phyloP scores from a whole-genome alignment of 2,888 invertebrate genomes.

The Tortrix viridana region DNA sequence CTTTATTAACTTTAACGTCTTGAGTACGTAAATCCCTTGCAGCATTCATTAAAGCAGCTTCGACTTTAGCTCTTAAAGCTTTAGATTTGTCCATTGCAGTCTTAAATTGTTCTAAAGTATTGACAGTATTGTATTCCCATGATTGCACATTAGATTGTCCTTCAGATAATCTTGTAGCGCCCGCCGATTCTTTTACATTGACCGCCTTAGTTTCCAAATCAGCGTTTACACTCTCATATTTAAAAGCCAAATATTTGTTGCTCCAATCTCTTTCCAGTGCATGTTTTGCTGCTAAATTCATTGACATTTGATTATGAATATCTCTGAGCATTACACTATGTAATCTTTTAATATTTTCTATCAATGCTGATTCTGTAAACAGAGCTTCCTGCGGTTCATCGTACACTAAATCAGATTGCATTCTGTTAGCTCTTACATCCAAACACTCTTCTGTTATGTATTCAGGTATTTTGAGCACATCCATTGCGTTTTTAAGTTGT shows the following conservation, averaged over 20 bases:
- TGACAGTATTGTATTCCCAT: slow-evolving; percentile 92
- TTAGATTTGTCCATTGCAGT: slow-evolving; percentile 89
- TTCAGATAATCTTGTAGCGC: slow-evolving; percentile 90
- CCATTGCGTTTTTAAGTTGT: slow-evolving; percentile 76
- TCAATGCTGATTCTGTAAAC: slow-evolving; percentile 88
- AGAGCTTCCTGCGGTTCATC: slow-evolving; percentile 91
- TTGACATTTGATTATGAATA: slow-evolving; percentile 87
- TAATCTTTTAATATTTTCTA: slow-evolving; percentile 87
- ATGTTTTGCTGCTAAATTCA: slow-evolving; percentile 90
- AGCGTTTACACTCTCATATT: slow-evolving; percentile 89
- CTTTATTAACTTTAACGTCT: slow-evolving; percentile 91
- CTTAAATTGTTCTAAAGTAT: slow-evolving; percentile 89
- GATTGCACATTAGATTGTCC: slow-evolving; percentile 93
- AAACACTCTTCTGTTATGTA: slow-evolving; percentile 87
- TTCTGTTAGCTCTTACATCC: slow-evolving; percentile 86
- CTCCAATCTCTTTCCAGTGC: slow-evolving; percentile 95
- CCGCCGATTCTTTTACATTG: slow-evolving; percentile 90
- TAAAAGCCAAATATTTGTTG: slow-evolving; percentile 91
- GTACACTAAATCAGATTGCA: slow-evolving; percentile 89
- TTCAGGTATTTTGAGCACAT: slow-evolving; percentile 64
- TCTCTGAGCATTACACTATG: slow-evolving; percentile 87
- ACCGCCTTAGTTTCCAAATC: slow-evolving; percentile 88
- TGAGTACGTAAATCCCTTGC: slow-evolving; percentile 92
- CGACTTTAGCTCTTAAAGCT: slow-evolving; percentile 87
- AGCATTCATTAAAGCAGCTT: slow-evolving; percentile 89